A percentile compares a stretch with the other conserved stretches of the same genome.
Conservation (phyloP, 2,888 invertebrate genomes). For the Lasius platythorax region DNA sequence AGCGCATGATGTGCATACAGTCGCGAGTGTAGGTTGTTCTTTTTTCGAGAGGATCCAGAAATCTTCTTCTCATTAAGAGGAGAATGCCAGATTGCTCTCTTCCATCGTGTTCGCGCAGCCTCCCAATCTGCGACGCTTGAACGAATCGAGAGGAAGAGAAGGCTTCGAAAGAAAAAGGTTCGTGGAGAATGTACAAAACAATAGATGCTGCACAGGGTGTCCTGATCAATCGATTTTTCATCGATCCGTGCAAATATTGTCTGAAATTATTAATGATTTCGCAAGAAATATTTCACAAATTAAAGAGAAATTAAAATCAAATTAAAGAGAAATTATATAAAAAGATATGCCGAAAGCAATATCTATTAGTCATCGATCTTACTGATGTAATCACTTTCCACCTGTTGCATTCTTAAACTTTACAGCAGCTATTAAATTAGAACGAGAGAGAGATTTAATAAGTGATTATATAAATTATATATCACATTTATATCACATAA, state of each 20-base stretch:
- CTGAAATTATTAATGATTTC: not conserved
- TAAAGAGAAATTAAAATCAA: not conserved
- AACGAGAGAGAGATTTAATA: not conserved
- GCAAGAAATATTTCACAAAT: not conserved
- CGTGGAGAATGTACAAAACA: not conserved
- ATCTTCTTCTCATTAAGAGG: not conserved
- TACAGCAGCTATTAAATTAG: not conserved
- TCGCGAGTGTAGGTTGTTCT: conserved; percentile 6
- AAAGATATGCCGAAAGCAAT: not conserved
- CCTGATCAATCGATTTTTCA: not conserved
- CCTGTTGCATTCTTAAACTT: conserved; percentile 2
- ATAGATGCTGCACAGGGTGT: not conserved
- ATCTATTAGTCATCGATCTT: conserved; percentile 3
- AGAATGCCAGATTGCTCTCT: not conserved
- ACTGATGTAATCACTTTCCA: not conserved
- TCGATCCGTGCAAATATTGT: not conserved
- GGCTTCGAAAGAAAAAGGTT: not conserved
- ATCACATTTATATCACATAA: not conserved
- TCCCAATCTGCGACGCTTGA: not conserved
- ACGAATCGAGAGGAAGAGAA: not conserved
- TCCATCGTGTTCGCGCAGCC: not conserved
- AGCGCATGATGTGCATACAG: not conserved
- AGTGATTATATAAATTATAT: not conserved
- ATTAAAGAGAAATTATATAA: not conserved
- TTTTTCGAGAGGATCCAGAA: not conserved